phyloP scores from a whole-genome alignment of 2,113 vertebrate genomes.

The Strigops habroptila region DNA sequence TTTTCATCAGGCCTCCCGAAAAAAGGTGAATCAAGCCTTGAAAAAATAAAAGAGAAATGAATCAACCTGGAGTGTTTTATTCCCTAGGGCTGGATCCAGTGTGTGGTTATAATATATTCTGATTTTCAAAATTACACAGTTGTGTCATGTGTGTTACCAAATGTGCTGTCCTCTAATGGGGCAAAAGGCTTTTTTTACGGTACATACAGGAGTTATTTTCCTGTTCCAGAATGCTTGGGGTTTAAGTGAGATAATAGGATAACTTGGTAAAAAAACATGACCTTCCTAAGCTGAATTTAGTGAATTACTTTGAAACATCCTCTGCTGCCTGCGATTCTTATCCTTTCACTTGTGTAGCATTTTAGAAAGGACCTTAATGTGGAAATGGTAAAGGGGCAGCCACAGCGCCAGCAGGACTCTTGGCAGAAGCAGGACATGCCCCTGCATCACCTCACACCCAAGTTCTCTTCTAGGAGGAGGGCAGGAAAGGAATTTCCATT shows the following conservation, averaged over 20 bases:
- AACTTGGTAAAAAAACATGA: neutral
- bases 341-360: neutral
- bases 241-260: neutral
- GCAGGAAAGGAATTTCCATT: neutral
- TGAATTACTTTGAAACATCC: neutral
- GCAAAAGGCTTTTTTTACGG: neutral
- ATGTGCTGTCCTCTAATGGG: neutral
- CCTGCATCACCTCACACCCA: fast-evolving
- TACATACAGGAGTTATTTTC: neutral
- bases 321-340: neutral
- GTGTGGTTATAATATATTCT: neutral
- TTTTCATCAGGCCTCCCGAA: neutral
- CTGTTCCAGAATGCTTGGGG: neutral
- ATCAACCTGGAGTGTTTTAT: neutral
- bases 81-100: neutral
- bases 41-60: neutral
- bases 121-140: neutral
- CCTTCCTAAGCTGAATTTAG: neutral
- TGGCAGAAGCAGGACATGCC: neutral
- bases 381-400: neutral
- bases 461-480: neutral
- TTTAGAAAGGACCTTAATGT: neutral
- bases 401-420: neutral
- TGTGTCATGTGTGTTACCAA: neutral
- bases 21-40: neutral